Evolutionary conservation across 2,113 vertebrate species (phyloP).

Genomic region (Phodopus roborovskii): DNA sequence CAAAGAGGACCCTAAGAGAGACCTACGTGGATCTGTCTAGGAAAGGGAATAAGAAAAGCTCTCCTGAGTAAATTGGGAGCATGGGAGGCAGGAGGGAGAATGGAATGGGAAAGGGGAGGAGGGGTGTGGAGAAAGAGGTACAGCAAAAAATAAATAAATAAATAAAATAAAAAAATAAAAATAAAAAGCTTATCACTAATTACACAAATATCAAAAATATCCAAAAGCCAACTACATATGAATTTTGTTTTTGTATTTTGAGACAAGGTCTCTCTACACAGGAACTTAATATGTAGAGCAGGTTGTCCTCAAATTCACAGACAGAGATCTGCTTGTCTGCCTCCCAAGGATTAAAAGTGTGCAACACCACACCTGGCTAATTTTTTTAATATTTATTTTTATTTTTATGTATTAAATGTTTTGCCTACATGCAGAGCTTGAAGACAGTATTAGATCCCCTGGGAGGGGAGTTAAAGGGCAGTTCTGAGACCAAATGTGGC

Average conservation of each 20-base stretch:
- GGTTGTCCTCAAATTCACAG: not conserved
- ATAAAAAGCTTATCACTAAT: not conserved
- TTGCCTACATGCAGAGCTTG: not conserved
- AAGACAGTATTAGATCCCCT: not conserved
- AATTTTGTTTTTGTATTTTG: not conserved
- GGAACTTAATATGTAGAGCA: not conserved
- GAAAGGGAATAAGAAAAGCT: no score
- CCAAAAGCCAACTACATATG: not conserved
- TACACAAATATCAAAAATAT: not conserved
- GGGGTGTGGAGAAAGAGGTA: no score
- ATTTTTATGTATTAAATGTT: not conserved
- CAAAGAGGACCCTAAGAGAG: no score
- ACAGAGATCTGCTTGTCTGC: not conserved
- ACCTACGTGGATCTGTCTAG: no score
- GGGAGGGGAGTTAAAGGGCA: not conserved
- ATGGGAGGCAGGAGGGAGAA: no score
- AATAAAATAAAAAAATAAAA: not conserved
- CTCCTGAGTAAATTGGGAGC: no score
- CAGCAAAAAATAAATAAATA: no score
- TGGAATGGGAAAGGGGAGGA: no score
- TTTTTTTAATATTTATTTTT: not conserved
- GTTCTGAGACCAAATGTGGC: not conserved
- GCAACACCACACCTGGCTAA: not conserved
- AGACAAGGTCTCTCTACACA: no score
- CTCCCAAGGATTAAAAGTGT: not conserved